Evolutionary conservation across 2,797 vertebrate species (phyloP).

Genomic region (Phrynocephalus forsythii): DNA sequence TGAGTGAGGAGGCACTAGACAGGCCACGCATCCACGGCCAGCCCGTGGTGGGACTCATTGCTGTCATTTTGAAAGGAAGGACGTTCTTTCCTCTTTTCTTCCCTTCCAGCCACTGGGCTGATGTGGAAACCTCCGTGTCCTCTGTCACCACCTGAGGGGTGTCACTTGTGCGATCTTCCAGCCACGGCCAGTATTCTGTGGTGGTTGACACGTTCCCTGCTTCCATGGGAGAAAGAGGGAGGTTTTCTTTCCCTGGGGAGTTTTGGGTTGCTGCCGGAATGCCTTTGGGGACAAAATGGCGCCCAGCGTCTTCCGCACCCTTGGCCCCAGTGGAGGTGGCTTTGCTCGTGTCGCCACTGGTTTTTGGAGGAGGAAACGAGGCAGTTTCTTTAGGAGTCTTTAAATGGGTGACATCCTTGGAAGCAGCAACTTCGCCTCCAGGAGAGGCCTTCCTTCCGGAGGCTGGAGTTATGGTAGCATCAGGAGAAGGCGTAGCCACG

Average conservation of each 20-base stretch:
- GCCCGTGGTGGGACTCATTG: not conserved
- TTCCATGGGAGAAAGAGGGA: fast-evolving
- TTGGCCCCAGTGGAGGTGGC: no score
- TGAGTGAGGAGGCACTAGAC: not conserved
- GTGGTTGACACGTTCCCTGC: not conserved
- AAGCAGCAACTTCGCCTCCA: fast-evolving
- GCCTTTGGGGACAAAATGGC: fast-evolving
- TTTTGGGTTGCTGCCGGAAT: fast-evolving
- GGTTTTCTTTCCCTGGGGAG: not conserved
- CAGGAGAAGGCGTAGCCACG: not conserved
- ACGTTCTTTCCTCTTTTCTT: no score
- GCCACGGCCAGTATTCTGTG: not conserved
- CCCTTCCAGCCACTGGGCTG: not conserved
- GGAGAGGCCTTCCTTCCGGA: no score
- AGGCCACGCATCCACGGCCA: not conserved
- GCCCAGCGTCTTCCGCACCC: not conserved
- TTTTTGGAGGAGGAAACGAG: not conserved
- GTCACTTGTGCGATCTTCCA: fast-evolving
- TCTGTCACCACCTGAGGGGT: not conserved
- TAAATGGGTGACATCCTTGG: not conserved
- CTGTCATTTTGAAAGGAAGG: no score
- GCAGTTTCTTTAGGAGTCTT: fast-evolving
- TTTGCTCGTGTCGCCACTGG: fast-evolving
- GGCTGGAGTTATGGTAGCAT: not conserved
- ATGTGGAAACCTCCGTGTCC: not conserved